Conservation (phyloP, 2,888 invertebrate species). For the Carpatolechia fugitivella region DNA sequence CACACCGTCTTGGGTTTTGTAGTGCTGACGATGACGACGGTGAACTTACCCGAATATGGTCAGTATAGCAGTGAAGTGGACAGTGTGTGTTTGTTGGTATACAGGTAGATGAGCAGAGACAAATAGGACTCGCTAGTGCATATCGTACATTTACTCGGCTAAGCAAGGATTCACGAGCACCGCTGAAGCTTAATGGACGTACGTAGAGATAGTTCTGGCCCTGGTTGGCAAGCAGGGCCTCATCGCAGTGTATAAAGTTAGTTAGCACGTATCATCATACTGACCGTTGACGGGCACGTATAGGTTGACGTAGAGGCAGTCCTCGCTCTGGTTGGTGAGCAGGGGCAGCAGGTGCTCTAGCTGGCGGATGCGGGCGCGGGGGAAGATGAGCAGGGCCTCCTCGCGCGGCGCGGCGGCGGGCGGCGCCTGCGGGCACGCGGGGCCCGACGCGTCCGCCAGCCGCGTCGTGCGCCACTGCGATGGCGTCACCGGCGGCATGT, state of each 20-base stretch:
- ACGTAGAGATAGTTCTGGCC: slow-evolving; percentile 98
- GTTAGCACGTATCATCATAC: too few species aligned
- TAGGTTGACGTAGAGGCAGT: slow-evolving; percentile 98
- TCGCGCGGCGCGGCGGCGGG: slow-evolving; percentile 68
- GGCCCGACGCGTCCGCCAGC: slow-evolving; percentile 88
- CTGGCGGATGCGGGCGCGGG: slow-evolving; percentile 90
- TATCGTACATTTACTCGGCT: too few species aligned
- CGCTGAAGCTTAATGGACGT: too few species aligned
- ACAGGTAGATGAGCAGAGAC: too few species aligned
- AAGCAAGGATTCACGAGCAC: too few species aligned
- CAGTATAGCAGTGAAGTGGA: too few species aligned
- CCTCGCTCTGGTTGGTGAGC: slow-evolving; percentile 96
- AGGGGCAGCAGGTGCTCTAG: slow-evolving; percentile 90
- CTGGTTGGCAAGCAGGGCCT: slow-evolving; percentile 90
- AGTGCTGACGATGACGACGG: too few species aligned
- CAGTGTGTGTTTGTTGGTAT: too few species aligned
- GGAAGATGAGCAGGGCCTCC: slow-evolving; percentile 85
- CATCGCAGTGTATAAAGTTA: too few species aligned
- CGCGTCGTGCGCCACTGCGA: slow-evolving; percentile 91
- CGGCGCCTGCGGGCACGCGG: slow-evolving; percentile 92
- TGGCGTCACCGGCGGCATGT: slow-evolving; percentile 97
- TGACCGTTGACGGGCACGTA: slow-evolving; percentile 89
- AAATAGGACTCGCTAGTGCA: too few species aligned
- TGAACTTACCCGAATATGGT: too few species aligned
- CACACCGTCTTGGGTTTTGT: too few species aligned